Base-by-base conservation (phyloP, 2,888 invertebrate genomes). In the Nephrotoma appendiculata region DNA sequence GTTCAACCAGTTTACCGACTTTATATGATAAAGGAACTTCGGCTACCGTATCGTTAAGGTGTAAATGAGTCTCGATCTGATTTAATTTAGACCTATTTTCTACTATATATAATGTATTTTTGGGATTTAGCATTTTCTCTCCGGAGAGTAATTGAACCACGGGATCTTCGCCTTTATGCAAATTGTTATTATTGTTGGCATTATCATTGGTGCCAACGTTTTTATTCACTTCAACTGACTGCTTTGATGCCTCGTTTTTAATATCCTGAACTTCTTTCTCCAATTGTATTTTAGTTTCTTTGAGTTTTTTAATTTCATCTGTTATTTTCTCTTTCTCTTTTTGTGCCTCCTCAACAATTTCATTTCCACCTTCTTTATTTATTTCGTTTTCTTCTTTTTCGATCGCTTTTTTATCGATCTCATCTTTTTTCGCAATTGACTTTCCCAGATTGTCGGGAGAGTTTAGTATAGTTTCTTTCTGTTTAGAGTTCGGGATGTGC, bases 231-330 rank as follows among this genome's bases (percentile, higher is more conserved):
- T 90, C 90, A 83, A 90, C 89, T 88, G 90, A 91, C 87, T 91
- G 90, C 87, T 92, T 91, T 0, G 90, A 88, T 90, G 93, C 85
- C 90, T 92, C 89, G 90, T 92, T 89, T 88, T 91, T 89, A 88
- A 93, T 89, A 92, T 94, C 90, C 90, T 93, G 89, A 2, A 91
- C 90, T 12, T 90, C 90, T 71, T 90, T 89, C 83, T 90, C 90
- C n/a, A 91, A 87, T 5, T 90, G 88, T 86, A 90, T 89, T 89
- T 91, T 91, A 12, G 91, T 89, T 86, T 90, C 90, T 88, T 90
- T 90, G 5, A 91, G 90, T 87, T 90, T 89, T 15, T 89, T 90
- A 71, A 89, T 89, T 87, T 92, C 91, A 1, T 90, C 90, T 87
- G 90, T 88, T 89, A 90, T 89, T 12, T 89, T 89, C 57, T 88